Conservation (phyloP, 2,888 invertebrate species). For the Elegia similella region DNA sequence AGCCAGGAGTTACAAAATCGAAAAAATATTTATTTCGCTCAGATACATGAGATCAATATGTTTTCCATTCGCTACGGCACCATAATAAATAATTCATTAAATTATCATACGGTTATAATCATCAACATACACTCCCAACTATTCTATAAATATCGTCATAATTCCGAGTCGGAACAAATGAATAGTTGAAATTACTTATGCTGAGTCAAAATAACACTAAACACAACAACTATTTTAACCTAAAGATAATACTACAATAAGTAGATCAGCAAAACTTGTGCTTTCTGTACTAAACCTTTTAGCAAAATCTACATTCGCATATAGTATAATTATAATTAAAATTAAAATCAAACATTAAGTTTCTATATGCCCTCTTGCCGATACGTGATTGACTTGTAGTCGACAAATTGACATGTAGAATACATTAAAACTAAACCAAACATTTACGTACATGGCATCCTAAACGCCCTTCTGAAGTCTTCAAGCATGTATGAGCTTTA, state of each 20-base stretch:
- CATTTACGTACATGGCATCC: constrained; percentile 9
- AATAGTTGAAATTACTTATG: constrained; percentile 56
- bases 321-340: constrained; percentile 27
- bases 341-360: constrained; percentile 42
- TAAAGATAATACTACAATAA: constrained; percentile 50
- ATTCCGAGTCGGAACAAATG: constrained; percentile 47
- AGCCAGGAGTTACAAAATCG: constrained; percentile 9
- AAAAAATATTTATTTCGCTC: constrained; percentile 6
- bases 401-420: constrained; percentile 8
- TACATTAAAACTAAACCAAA: constrained; percentile 19
- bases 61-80: constrained; percentile 12
- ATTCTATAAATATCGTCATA: constrained; percentile 40
- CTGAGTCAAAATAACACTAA: constrained; percentile 66
- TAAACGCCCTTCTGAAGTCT: constrained; percentile 1
- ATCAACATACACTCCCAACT: constrained; percentile 52
- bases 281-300: constrained; percentile 45
- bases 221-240: constrained; percentile 73
- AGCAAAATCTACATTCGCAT: constrained; percentile 38
- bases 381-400: constrained; percentile 17
- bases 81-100: constrained; percentile 34
- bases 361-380: constrained; percentile 30
- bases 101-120: constrained; percentile 48
- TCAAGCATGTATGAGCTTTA: neutral
- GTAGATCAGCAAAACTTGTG: constrained; percentile 70
- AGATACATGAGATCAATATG: constrained; percentile 5